Base-by-base conservation (phyloP, 37 sponge, comb jelly and placozoan species). In the Chondrosia reniformis region DNA sequence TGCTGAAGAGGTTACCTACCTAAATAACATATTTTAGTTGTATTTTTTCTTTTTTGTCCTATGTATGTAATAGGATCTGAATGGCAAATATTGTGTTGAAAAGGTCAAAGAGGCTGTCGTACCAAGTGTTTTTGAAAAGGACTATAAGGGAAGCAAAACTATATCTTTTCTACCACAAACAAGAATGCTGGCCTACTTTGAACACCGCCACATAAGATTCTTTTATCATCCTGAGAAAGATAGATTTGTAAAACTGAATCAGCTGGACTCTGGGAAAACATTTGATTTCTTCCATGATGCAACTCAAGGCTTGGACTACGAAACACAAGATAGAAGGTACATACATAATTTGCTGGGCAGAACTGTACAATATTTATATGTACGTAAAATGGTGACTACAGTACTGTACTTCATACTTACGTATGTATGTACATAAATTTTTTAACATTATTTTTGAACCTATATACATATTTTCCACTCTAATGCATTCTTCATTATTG, bases 41-140 rank as follows among this genome's bases (percentile, higher is more conserved):
- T n/a, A n/a, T n/a, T n/a, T n/a, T n/a, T n/a, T n/a, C n/a, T n/a
- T n/a, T 6, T 6, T 24, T 17, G 17, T 19, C 24, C 34, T 41
- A 54, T 80, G 22, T 36, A 31, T 33, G 40, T 46, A 25, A 2
- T 64, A 88, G 88, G 88, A 88, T 74, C 24, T 79, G 17, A 80
- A 88, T 88, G 83, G 75, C 34, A 83, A 88, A 41, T 31, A 52
- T 25, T 63, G 84, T 44, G 88, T 88, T 22, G 80, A 80, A 32
- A 25, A 27, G 43, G 79, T 78, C 7, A 22, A 45, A 3, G 15
- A 59, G 15, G 1, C 31, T 64, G 17, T 19, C 6, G 19, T 32
- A 28, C 66, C 34, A 19, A 2, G 36, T 7, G 3, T 19, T 12
- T 2, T 2, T 7, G 2, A 4, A 32, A 30, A 19, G 34, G 3